Evolutionary conservation across 2,888 invertebrate species (phyloP).

Genomic region (Axea sp.): DNA sequence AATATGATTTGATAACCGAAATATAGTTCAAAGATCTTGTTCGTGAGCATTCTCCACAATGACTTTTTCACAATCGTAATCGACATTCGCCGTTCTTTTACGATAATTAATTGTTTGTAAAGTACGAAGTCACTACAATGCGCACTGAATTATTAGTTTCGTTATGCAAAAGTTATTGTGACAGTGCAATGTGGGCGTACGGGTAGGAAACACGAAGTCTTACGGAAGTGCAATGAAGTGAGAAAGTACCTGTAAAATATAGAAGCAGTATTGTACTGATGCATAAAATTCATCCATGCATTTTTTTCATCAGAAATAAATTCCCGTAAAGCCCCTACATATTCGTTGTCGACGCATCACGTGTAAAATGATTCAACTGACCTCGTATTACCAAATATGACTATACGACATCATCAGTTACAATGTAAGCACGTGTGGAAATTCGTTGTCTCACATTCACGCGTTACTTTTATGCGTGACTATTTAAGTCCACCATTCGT

Average conservation of each 20-base stretch:
- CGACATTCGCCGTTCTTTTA: not conserved
- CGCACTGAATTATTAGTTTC: conserved; percentile 10
- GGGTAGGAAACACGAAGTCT: conserved; percentile 26
- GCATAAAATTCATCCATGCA: conserved; percentile 36
- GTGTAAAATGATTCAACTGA: conserved; percentile 40
- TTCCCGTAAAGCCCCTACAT: conserved; percentile 1
- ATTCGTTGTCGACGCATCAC: conserved; percentile 10
- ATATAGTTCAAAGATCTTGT: no score
- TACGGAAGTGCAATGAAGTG: conserved; percentile 48
- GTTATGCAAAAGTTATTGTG: conserved; percentile 14
- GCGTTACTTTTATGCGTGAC: conserved; percentile 27
- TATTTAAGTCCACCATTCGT: conserved; percentile 21
- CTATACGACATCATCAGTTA: conserved; percentile 32
- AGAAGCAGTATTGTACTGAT: conserved; percentile 17
- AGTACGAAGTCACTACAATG: conserved; percentile 10
- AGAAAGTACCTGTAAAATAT: conserved; percentile 43
- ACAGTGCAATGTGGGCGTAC: conserved; percentile 26
- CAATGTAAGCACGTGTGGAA: conserved; percentile 34
- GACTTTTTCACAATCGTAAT: no score
- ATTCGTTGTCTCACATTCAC: conserved; percentile 27
- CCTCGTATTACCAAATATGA: conserved; percentile 26
- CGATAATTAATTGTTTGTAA: conserved; percentile 17
- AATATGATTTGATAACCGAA: no score
- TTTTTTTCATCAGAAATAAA: conserved; percentile 11
- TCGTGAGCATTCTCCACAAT: no score